Evolutionary conservation across 2,113 vertebrate species (phyloP), one percentile per base, ranked within the genome.

Genomic region (Catharus fuscescens): DNA sequence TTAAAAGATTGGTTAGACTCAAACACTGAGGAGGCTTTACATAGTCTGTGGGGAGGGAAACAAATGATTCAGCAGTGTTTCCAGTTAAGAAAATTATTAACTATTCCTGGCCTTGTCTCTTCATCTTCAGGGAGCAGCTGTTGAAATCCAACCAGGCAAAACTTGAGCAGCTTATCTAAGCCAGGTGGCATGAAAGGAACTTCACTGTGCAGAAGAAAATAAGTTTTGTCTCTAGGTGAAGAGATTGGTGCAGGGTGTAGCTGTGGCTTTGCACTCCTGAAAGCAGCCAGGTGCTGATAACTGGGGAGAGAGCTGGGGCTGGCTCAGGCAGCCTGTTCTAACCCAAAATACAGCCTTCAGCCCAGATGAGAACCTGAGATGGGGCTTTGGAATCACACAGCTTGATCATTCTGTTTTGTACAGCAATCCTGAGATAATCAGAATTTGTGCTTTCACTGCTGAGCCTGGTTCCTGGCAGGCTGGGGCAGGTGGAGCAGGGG

Each of bases 121-220:
- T 86, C 80, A 44, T 84, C 65, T 81, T 84, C 26, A 31, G 64
- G 87, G 73, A 93, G 60, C 81, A 95, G 78, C 92, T 94, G 92
- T 80, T 86, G 73, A 40, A 5, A 89, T 73, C 7, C 2, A 7
- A 91, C 17, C 64, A 60, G 86, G 87, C 84, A 28, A 78, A 93
- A 61, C 52, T 81, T 12, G 1, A 78, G 78, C 65, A 74, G 79
- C 73, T 93, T 90, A 82, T 94, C 71, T 59, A 74, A 96, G 93
- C 81, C 92, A 93, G 65, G 91, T 94, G 85, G 42, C 74, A 79
- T 7, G 16, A 71, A 86, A 85, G 81, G 38, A 84, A 57, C 65
- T 88, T 44, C 8, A 44, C 1, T 47, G 38, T 62, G 86, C 8
- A 45, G 52, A 47, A 74, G 78, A 57, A 91, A 92, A 12, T 72